Conservation (phyloP, 1,140 invertebrate species). For the Heliothis subflexa region DNA sequence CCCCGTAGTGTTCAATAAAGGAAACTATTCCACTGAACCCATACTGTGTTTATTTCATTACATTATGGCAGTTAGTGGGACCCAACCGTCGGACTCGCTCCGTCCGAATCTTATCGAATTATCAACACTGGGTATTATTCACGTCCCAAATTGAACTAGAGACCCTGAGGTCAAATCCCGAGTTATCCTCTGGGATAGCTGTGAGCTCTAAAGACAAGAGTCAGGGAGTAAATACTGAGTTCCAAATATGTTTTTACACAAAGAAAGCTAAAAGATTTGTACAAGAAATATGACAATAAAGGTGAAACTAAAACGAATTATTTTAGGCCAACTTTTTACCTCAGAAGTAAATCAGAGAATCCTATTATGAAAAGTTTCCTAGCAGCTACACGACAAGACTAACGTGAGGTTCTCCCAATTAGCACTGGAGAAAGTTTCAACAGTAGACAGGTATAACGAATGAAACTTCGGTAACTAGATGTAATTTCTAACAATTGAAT, state of each 20-base stretch:
- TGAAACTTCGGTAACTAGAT: neutral
- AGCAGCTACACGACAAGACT: no score
- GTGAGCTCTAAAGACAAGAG: neutral
- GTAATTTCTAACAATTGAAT: conserved; percentile 6
- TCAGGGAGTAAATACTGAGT: neutral
- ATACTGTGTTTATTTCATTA: conserved; percentile 26
- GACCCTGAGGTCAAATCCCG: neutral
- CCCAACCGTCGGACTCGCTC: neutral
- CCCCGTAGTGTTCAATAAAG: neutral
- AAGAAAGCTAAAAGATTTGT: no score
- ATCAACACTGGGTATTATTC: conserved; percentile 31
- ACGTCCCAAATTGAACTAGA: conserved; percentile 8
- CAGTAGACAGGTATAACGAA: neutral
- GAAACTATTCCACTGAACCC: neutral
- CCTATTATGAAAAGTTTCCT: no score
- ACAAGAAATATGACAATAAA: no score
- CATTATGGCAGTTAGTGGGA: conserved; percentile 14
- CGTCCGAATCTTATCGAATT: conserved; percentile 30
- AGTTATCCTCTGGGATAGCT: neutral
- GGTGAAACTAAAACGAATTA: no score
- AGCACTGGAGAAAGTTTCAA: neutral
- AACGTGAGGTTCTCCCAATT: neutral
- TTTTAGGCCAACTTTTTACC: no score
- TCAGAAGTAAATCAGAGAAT: no score
- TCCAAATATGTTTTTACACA: no score